Conservation (phyloP, 2,888 invertebrate species). For the Muschampia plurimacula region DNA sequence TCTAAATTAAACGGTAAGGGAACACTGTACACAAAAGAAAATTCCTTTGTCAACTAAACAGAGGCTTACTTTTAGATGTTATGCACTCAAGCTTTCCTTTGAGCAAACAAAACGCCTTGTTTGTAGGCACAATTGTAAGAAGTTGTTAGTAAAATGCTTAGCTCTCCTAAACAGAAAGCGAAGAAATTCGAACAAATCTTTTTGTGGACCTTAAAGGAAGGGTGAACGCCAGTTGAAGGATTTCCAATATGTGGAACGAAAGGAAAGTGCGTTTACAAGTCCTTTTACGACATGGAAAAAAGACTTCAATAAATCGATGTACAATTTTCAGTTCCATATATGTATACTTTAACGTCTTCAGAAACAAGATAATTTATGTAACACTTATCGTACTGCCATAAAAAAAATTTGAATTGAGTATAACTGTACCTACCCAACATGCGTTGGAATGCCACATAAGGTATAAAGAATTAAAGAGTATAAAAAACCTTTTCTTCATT, state of each 20-base stretch:
- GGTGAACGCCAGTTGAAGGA: conserved; percentile 18
- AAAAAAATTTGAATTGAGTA: background rate
- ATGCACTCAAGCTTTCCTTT: conserved; percentile 22
- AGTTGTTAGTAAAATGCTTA: conserved; percentile 23
- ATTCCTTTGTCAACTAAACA: conserved; percentile 18
- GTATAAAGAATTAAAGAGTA: too few species aligned
- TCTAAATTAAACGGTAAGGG: conserved; percentile 12
- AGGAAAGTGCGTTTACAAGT: conserved; percentile 9
- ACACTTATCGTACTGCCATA: background rate
- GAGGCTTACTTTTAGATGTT: conserved; percentile 24
- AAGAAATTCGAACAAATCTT: conserved; percentile 19
- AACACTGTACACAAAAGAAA: conserved; percentile 15
- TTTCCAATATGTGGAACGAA: conserved; percentile 24
- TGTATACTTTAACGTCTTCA: background rate
- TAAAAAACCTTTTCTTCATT: too few species aligned
- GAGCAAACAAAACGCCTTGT: conserved; percentile 23
- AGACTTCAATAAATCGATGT: conserved; percentile 1
- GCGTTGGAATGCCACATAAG: too few species aligned
- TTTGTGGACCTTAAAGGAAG: conserved; percentile 6
- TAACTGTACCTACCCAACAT: too few species aligned
- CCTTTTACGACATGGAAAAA: conserved; percentile 21
- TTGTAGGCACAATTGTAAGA: conserved; percentile 21
- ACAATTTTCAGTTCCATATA: background rate
- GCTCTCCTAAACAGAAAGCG: conserved; percentile 6
- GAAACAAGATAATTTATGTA: conserved; percentile 6